Evolutionary conservation across 2,797 vertebrate genomes (phyloP).

Genomic region (Podargus strigoides): DNA sequence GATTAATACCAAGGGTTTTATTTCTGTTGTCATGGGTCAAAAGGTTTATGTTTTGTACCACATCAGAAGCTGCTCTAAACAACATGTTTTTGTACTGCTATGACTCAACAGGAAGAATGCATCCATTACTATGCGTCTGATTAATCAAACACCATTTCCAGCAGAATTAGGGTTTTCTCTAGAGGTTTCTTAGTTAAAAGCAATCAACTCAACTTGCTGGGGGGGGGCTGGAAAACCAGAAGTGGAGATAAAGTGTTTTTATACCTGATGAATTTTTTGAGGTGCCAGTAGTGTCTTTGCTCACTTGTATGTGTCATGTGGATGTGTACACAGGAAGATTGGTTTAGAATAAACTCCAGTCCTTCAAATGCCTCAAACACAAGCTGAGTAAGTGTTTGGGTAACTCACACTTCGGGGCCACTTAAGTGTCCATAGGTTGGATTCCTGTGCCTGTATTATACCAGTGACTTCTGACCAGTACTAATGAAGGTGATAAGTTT

Average conservation of each 20-base stretch:
- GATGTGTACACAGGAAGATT: not conserved
- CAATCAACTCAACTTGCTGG: not conserved
- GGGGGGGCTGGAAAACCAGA: not conserved
- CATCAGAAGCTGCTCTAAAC: not conserved
- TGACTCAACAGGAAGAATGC: constrained; percentile 41
- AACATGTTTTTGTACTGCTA: not conserved
- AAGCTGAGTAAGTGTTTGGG: not conserved
- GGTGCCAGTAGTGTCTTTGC: not conserved
- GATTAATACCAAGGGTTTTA: not conserved
- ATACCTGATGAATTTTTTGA: not conserved
- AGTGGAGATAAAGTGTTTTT: not conserved
- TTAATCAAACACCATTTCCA: constrained; percentile 35
- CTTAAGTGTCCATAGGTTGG: not conserved
- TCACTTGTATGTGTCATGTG: not conserved
- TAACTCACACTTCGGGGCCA: not conserved
- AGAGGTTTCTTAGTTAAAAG: not conserved
- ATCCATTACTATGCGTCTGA: not conserved
- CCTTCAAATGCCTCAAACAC: not conserved
- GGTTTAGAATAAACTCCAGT: not conserved
- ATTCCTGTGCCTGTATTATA: not conserved
- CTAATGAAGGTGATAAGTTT: not conserved
- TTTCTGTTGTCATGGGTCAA: not conserved
- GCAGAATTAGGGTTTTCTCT: constrained; percentile 18
- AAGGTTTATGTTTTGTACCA: not conserved
- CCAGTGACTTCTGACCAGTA: not conserved